Base-by-base conservation (phyloP, 2,888 invertebrate genomes). In the Drosophila antonietae region DNA sequence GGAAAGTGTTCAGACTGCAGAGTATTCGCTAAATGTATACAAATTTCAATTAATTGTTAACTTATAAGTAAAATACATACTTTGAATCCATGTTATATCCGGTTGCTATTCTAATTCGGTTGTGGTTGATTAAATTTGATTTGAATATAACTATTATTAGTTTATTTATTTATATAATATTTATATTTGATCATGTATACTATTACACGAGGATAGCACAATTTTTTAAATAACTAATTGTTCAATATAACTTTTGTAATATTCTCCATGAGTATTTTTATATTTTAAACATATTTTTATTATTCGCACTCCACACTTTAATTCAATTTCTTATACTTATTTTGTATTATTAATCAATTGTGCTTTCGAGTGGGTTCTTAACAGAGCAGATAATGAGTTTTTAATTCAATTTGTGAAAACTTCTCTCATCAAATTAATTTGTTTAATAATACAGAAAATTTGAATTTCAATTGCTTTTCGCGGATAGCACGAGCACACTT, bases 401-500 rank as follows among this genome's bases (percentile, higher is more conserved):
- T 28, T 23, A 68, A 61, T 65, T 72, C 44, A 53, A 58, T 53
- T 63, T 59, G 55, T 9, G 14, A 56, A 55, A 49, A 51, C 63
- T 61, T 53, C 33, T 39, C 52, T 53, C 10, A 12, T 46, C 37
- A 39, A 39, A 41, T 35, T 20, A 28, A 23, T 10, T 53, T 55
- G 18, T 46, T 53, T 46, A 33, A 20, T 70, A 70, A 61, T 31
- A 53, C 49, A 62, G 66, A 68, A 51, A 70, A 77, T 75, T 81
- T 73, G 47, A 58, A 64, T 33, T 49, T 18, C 59, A 63, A 63
- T 68, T 59, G 15, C 15, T 4, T 31, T 20, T 39, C n/a, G 20
- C 20, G 46, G 14, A 15, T 39, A 59, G 12, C 35, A 33, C 15
- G 57, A 52, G 57, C 67, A 62, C 43, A 53, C 39, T 69, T 47